Evolutionary conservation across 2,113 vertebrate species (phyloP).

Genomic region (Papio anubis): DNA sequence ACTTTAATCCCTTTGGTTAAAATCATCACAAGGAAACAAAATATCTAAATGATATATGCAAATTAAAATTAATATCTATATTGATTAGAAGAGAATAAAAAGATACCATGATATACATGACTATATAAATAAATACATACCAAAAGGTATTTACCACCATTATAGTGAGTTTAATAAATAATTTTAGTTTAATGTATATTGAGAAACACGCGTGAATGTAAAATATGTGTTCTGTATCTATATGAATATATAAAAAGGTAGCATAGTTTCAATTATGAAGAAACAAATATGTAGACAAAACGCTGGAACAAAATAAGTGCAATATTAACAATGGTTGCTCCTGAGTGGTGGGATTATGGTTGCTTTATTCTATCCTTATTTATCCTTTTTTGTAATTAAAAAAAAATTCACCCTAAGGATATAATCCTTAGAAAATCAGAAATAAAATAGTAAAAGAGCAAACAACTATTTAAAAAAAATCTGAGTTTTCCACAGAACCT

Average conservation of each 20-base stretch:
- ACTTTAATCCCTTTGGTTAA: neutral
- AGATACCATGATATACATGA: neutral
- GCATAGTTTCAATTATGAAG: too few species aligned
- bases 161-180: neutral
- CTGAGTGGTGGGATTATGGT: too few species aligned
- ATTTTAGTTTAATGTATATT: neutral
- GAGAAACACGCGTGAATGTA: neutral
- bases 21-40: neutral
- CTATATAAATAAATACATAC: neutral
- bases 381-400: neutral
- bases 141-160: neutral
- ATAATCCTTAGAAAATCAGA: neutral
- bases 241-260: too few species aligned
- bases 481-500: neutral
- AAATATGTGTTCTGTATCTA: neutral
- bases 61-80: neutral
- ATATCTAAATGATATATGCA: neutral
- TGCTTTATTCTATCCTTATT: too few species aligned
- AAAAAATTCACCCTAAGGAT: neutral
- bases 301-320: too few species aligned
- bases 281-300: too few species aligned
- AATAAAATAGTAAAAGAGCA: neutral
- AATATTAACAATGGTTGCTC: too few species aligned
- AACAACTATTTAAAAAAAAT: neutral
- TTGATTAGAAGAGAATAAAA: neutral